Base-by-base conservation (phyloP, 2,888 invertebrate genomes). In the Rhagophthalmus giganteus region DNA sequence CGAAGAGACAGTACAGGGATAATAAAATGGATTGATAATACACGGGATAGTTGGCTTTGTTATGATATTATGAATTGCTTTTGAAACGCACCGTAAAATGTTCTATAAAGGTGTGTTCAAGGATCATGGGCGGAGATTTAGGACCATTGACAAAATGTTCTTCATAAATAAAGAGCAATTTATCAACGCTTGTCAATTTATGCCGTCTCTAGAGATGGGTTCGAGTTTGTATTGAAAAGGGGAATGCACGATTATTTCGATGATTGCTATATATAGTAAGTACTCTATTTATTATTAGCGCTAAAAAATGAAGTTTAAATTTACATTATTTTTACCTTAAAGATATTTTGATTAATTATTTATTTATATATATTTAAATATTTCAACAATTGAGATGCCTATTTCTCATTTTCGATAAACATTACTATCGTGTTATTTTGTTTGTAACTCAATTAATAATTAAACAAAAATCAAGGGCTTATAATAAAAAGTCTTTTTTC, bases 61-160 rank as follows among this genome's bases (percentile, higher is more conserved):
- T 52, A 40, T 47, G 41, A 47, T 47, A 27, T 46, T 47, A 47
- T 52, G 52, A 52, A 52, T 52, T 42, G 38, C 52, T 39, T 35
- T 52, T 10, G 41, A 28, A 54, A 48, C 44, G 13, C 34, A 44
- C 31, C 53, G 48, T 54, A 44, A 54, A 54, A 54, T 54, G 41
- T 27, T 38, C 27, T 52, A 31, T 48, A 47, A 48, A 53, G 47
- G 48, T 53, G 42, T 28, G 47, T 38, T 47, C 38, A 34, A 48
- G 35, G 33, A 45, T 37, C 34, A 49, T 45, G 45, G 54, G 54
- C 48, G 54, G 54, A 54, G 42, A 40, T 49, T 40, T 49, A 3
- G 26, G 25, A 12, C 39, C 48, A 54, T 54, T 54, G 53, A 54
- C 48, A 54, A 48, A 54, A 54, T 44, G 48, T 42, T 54, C 45